Evolutionary conservation across 2,888 invertebrate species (phyloP), one percentile per base, ranked within the genome.

Genomic region (Aporophyla nigra): DNA sequence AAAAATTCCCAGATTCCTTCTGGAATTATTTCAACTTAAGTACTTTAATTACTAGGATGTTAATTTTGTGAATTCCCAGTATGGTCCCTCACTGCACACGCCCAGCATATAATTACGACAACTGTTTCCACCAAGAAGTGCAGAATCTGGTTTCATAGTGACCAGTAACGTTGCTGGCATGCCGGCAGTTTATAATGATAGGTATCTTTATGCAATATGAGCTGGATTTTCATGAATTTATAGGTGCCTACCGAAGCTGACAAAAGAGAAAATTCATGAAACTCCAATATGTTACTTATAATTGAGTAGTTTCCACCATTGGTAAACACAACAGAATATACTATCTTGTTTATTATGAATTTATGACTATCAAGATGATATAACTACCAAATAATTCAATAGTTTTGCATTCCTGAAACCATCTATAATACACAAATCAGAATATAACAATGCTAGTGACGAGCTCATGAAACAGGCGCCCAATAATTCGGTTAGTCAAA

Each of bases 401-500:
- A 71, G 82, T 65, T 83, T 83, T 56, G 80, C 61, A 79, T 82
- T 80, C 73, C 63, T 76, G 65, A 77, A 77, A 70, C 54, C 40
- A 69, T 65, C 61, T 53, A 53, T 58, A 73, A 69, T 70, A 75
- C 65, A 71, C 84, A 80, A 75, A 84, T 73, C 53, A 58, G 43
- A 68, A 61, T 68, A 67, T 76, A 77, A 87, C 86, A 84, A 86
- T 84, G 76, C 63, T 58, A 54, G 75, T 83, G 85, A 86, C 73
- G 78, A 62, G 62, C 77, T 73, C 74, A 76, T 79, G 74, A 84
- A 81, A 71, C 76, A 70, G 76, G 59, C 80, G 59, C 75, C 80
- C 80, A 83, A 85, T 83, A 86, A 86, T 90, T 88, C 74, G 82
- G 83, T 82, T 80, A 70, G 82, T 84, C 87, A 87, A 84, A 91